Percentiles rank a stretch among this genome's conserved stretches.
Conservation (phyloP, 2,113 vertebrate species). For the Parotia lawesii region DNA sequence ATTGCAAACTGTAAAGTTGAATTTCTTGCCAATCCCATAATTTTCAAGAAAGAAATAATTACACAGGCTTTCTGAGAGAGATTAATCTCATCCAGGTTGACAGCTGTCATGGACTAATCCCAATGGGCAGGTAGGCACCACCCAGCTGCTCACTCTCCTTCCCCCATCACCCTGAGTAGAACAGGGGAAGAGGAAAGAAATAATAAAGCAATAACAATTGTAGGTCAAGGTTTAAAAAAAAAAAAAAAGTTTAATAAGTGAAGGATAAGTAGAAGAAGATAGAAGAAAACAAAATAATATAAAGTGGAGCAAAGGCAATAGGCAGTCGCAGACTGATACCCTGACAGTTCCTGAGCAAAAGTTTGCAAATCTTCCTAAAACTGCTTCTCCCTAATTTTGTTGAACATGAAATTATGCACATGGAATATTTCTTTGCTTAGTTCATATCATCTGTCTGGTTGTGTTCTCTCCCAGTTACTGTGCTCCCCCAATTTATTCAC, state of each 20-base stretch:
- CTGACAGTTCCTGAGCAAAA: neutral
- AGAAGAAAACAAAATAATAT: neutral
- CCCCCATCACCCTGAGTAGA: neutral
- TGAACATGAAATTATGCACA: accelerated
- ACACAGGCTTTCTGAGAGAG: neutral
- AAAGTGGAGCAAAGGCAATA: neutral
- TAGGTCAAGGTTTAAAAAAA: too few relatives aligned
- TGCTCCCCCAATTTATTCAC: neutral
- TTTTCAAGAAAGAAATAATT: neutral
- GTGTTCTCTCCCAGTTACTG: neutral
- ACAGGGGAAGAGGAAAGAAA: neutral
- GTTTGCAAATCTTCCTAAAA: neutral
- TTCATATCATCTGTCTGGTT: neutral
- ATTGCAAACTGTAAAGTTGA: neutral
- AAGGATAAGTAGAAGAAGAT: neutral
- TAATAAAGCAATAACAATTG: neutral
- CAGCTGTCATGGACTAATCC: neutral
- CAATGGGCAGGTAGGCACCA: neutral
- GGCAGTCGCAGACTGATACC: neutral
- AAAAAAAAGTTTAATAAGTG: too few relatives aligned
- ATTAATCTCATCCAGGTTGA: neutral
- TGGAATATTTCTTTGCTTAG: neutral
- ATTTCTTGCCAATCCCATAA: neutral
- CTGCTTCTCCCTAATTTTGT: neutral
- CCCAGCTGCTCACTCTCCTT: neutral